These are phyloP conservation scores for Nycticryphes semicollaris DNA, from an alignment of 2,113 vertebrate genomes.

Conservation along the genomic window DNA sequence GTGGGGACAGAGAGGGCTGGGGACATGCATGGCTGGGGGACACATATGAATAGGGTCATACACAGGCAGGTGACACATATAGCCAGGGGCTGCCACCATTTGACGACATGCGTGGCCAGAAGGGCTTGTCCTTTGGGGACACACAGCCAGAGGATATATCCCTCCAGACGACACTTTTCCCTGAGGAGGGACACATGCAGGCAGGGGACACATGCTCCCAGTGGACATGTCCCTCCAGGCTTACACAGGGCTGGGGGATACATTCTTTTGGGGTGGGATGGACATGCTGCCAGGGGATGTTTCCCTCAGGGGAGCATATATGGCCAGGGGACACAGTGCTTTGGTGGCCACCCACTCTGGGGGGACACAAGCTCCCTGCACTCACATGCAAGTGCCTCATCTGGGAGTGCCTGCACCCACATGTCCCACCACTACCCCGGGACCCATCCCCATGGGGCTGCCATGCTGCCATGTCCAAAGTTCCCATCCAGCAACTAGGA, in stretches of 20 bases:
- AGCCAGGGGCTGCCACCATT: background rate
- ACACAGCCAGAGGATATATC: background rate
- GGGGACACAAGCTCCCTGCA: background rate
- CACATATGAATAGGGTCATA: background rate
- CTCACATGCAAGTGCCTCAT: accelerated
- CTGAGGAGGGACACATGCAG: too few species aligned
- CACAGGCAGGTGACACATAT: background rate
- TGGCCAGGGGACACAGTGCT: background rate
- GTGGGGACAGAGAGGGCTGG: background rate
- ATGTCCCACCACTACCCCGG: background rate
- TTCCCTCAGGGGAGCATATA: background rate
- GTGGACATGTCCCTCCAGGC: background rate
- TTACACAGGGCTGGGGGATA: background rate
- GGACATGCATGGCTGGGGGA: background rate
- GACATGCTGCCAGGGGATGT: background rate
- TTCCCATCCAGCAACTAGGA: background rate
- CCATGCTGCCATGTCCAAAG: background rate
- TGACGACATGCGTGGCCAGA: background rate
- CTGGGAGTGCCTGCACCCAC: background rate
- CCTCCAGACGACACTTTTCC: background rate
- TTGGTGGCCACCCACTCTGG: background rate
- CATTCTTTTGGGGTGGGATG: background rate
- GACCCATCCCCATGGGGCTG: background rate
- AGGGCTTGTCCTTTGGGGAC: background rate
- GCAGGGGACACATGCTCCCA: background rate